Percentiles rank a stretch among this genome's conserved stretches.
These are phyloP conservation scores for Eupeodes corollae DNA, from an alignment of 1,140 invertebrate species.

Conservation along the genomic window DNA sequence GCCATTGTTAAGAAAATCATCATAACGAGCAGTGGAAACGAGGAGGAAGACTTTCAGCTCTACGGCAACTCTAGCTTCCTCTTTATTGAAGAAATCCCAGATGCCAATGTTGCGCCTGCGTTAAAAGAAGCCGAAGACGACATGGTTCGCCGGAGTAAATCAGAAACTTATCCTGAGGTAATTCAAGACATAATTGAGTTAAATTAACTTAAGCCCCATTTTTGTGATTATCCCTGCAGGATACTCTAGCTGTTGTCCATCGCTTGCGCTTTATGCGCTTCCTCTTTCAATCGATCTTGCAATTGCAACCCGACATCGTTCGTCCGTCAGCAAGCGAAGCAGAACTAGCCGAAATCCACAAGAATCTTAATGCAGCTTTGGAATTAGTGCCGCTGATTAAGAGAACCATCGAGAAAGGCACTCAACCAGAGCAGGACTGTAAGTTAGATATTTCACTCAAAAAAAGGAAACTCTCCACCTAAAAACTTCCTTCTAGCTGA, in stretches of 20 bases:
- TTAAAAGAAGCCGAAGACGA: conserved; percentile 89
- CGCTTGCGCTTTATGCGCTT: conserved; percentile 76
- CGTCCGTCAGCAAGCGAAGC: conserved; percentile 39
- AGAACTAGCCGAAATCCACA: conserved; percentile 52
- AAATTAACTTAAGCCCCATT: no score
- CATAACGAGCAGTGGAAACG: conserved; percentile 75
- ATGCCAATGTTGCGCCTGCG: conserved; percentile 68
- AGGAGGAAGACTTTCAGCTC: conserved; percentile 92
- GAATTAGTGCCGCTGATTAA: conserved; percentile 73
- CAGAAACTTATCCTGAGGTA: conserved; percentile 40
- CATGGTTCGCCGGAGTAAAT: conserved; percentile 59
- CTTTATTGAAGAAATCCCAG: conserved; percentile 68
- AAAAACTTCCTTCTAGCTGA: conserved; percentile 35
- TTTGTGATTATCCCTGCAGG: conserved; percentile 1
- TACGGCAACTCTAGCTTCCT: conserved; percentile 84
- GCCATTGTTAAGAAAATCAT: conserved; percentile 85
- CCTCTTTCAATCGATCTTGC: conserved; percentile 67
- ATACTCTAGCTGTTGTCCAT: conserved; percentile 53
- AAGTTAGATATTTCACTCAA: conserved; percentile 29
- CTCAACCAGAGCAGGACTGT: conserved; percentile 59
- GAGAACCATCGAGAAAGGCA: conserved; percentile 62
- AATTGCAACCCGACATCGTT: conserved; percentile 49
- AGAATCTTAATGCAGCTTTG: conserved; percentile 51
- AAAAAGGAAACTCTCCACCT: background rate
- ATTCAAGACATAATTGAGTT: no score